A percentile compares a stretch with the other conserved stretches of the same genome.
These are phyloP conservation scores for Phrynocephalus versicolor DNA, from an alignment of 2,113 vertebrate species.

Conservation along the genomic window DNA sequence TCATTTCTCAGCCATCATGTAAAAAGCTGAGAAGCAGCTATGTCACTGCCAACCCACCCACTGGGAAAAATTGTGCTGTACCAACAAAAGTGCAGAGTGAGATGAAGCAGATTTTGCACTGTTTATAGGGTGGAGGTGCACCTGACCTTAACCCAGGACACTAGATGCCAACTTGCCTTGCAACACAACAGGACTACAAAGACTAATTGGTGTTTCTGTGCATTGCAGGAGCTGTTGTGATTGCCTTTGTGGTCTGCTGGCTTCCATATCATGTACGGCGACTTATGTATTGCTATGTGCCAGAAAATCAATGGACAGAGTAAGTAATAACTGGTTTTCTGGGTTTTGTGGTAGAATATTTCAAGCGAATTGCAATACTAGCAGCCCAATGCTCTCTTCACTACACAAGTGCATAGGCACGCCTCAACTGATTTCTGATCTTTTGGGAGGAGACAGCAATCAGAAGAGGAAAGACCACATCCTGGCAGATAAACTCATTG, in stretches of 20 bases:
- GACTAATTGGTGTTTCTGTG: neutral
- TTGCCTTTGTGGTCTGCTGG: conserved; percentile 97
- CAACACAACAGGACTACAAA: neutral
- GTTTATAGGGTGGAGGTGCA: neutral
- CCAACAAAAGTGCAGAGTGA: neutral
- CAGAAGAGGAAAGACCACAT: neutral
- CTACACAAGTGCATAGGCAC: too few species aligned
- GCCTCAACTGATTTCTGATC: neutral
- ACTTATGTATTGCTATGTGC: conserved; percentile 94
- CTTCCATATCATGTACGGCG: conserved; percentile 92
- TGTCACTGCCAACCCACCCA: neutral
- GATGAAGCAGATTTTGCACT: neutral
- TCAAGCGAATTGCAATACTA: too few species aligned
- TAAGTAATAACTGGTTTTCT: conserved; percentile 69
- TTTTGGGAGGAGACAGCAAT: neutral
- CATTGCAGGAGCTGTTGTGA: conserved; percentile 88
- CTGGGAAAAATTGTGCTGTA: conserved; percentile 18
- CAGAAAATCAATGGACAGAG: conserved; percentile 85
- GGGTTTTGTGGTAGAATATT: neutral
- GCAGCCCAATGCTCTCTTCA: neutral
- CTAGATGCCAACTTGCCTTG: neutral
- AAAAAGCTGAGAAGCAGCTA: neutral
- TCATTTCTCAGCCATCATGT: neutral
- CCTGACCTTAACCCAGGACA: neutral
- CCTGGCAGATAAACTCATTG: neutral